phyloP scores from a whole-genome alignment of 1,140 invertebrate genomes.

The Orussus abietinus region DNA sequence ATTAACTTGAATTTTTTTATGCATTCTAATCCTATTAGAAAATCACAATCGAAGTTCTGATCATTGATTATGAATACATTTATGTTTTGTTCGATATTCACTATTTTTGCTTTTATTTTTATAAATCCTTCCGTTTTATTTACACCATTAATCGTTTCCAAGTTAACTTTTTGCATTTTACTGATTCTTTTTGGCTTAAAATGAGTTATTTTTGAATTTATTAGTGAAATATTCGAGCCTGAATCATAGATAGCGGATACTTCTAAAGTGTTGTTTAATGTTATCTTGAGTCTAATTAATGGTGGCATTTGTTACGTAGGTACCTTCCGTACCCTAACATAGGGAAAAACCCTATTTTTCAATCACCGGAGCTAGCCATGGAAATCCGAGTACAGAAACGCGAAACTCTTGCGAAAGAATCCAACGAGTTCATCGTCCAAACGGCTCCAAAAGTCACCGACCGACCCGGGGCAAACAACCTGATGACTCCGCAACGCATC shows the following conservation, averaged over 20 bases:
- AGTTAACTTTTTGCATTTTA: conserved; percentile 2
- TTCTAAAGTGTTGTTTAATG: conserved; percentile 29
- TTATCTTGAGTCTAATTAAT: conserved; percentile 34
- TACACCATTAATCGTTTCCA: conserved; percentile 14
- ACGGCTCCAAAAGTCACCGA: too few relatives aligned
- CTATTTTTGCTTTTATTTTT: conserved; percentile 7
- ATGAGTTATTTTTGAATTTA: conserved; percentile 30
- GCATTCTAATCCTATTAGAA: conserved; percentile 10
- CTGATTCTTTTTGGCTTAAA: conserved; percentile 13
- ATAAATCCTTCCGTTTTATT: conserved; percentile 6
- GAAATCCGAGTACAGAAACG: too few relatives aligned
- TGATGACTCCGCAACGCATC: too few relatives aligned
- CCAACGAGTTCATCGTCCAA: too few relatives aligned
- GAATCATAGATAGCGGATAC: conserved; percentile 30
- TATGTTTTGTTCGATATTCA: conserved; percentile 10
- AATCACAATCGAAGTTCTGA: conserved; percentile 8
- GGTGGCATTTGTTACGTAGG: conserved; percentile 34
- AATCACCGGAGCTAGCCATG: too few relatives aligned
- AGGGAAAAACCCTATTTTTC: conserved; percentile 21
- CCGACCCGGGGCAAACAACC: too few relatives aligned
- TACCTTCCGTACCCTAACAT: conserved; percentile 21
- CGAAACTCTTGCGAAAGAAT: too few relatives aligned
- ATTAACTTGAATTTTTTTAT: conserved; percentile 10
- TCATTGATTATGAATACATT: conserved; percentile 8
- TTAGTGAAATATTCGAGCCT: conserved; percentile 17